These are phyloP conservation scores for Cephus rjabovi DNA, from an alignment of 2,888 invertebrate genomes.

Conservation along the genomic window DNA sequence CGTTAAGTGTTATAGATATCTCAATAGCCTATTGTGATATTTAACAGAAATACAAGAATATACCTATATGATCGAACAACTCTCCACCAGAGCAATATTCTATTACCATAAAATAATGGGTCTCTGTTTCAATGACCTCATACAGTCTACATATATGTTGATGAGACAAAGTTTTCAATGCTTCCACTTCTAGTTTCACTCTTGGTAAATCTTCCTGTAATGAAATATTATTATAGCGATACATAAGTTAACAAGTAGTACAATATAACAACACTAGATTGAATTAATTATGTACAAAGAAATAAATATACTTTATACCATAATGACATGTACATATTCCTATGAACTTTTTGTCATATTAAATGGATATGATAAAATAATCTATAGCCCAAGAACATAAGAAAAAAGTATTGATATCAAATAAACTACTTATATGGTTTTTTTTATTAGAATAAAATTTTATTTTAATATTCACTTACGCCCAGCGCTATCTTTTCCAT, in stretches of 20 bases:
- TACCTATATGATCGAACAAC: slow-evolving; percentile 83
- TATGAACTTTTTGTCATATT: background rate
- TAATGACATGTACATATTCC: background rate
- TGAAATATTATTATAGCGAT: background rate
- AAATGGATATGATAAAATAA: background rate
- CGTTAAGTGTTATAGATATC: background rate
- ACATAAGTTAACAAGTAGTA: background rate
- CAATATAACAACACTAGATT: background rate
- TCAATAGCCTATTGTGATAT: background rate
- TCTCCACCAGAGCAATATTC: slow-evolving; percentile 88
- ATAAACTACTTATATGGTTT: background rate
- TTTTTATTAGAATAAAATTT: background rate
- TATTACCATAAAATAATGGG: slow-evolving; percentile 81
- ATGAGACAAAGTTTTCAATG: slow-evolving; percentile 77
- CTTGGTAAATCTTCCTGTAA: slow-evolving; percentile 78
- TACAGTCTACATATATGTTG: slow-evolving; percentile 82
- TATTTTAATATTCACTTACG: slow-evolving; percentile 63
- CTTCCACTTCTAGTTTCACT: slow-evolving; percentile 79
- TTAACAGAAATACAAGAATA: background rate
- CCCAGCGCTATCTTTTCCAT: slow-evolving; percentile 81
- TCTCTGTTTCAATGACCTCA: slow-evolving; percentile 82
- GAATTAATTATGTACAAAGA: background rate
- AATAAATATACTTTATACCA: background rate
- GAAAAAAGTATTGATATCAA: background rate
- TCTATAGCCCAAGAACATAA: background rate